Conservation (phyloP, 2,113 vertebrate species). For the Argyrosomus japonicus region DNA sequence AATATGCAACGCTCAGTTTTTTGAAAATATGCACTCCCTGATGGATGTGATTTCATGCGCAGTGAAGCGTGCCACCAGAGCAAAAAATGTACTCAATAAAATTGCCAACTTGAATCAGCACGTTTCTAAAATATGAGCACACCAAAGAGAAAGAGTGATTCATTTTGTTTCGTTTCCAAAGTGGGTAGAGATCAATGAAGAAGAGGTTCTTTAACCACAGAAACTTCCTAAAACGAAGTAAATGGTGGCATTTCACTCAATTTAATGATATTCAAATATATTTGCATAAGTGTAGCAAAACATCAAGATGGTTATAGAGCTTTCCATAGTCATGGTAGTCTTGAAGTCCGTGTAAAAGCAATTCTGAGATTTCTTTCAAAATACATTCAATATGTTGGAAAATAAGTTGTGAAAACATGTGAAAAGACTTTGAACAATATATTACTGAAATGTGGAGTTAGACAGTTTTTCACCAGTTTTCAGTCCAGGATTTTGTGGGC, state of each 20-base stretch:
- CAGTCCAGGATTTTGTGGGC: too few relatives aligned
- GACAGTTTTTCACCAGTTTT: too few relatives aligned
- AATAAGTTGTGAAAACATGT: too few relatives aligned
- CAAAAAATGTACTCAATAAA: neutral
- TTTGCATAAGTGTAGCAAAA: too few relatives aligned
- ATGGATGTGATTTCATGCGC: constrained; percentile 5
- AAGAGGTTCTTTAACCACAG: neutral
- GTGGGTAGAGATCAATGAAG: neutral
- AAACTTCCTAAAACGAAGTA: neutral
- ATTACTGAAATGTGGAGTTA: too few relatives aligned
- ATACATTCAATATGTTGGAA: too few relatives aligned
- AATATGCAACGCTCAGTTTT: neutral
- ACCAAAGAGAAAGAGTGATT: neutral
- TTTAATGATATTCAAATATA: too few relatives aligned
- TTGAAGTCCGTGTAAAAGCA: neutral
- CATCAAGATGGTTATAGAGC: too few relatives aligned
- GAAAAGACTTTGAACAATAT: too few relatives aligned
- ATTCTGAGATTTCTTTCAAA: too few relatives aligned
- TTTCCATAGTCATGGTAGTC: too few relatives aligned
- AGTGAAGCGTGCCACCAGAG: neutral
- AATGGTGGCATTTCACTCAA: neutral
- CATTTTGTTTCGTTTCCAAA: neutral
- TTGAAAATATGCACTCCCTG: neutral
- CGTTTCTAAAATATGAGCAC: neutral
- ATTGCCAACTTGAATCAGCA: constrained; percentile 8